Conservation (phyloP, 1,140 invertebrate species). For the Tribolium castaneum region DNA sequence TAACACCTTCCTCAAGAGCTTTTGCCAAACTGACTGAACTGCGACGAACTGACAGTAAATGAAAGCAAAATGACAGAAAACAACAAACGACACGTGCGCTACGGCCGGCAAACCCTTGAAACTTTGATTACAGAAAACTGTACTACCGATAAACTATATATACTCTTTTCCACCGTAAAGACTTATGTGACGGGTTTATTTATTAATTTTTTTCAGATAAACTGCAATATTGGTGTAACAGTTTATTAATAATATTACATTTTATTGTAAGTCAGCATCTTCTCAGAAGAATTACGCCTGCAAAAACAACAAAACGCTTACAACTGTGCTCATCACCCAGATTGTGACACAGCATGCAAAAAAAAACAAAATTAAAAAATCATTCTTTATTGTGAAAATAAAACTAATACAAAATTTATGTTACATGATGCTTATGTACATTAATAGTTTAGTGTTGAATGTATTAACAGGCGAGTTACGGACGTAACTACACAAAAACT, state of each 20-base stretch:
- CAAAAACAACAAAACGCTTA: background rate
- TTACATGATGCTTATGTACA: constrained; percentile 23
- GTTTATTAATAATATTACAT: constrained; percentile 32
- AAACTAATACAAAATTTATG: constrained; percentile 26
- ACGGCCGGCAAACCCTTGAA: background rate
- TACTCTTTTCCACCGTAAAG: too few species aligned
- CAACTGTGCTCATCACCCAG: background rate
- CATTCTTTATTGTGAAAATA: constrained; percentile 25
- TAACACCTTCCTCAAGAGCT: background rate
- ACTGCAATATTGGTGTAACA: background rate
- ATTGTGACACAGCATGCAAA: constrained; percentile 10
- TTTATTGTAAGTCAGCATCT: constrained; percentile 8
- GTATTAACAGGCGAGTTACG: constrained; percentile 9
- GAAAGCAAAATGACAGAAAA: constrained; percentile 31
- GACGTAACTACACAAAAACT: background rate
- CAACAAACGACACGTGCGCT: background rate
- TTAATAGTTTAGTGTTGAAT: constrained; percentile 15
- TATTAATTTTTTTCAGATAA: background rate
- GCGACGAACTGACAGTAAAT: constrained; percentile 17
- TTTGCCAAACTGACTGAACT: constrained; percentile 24
- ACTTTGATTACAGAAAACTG: background rate
- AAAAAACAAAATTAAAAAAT: constrained; percentile 25
- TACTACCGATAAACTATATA: background rate
- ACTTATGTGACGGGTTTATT: background rate
- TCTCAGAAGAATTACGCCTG: constrained; percentile 20